These are phyloP conservation scores for Patella pellucida DNA, from an alignment of 2,888 invertebrate species.

Conservation along the genomic window DNA sequence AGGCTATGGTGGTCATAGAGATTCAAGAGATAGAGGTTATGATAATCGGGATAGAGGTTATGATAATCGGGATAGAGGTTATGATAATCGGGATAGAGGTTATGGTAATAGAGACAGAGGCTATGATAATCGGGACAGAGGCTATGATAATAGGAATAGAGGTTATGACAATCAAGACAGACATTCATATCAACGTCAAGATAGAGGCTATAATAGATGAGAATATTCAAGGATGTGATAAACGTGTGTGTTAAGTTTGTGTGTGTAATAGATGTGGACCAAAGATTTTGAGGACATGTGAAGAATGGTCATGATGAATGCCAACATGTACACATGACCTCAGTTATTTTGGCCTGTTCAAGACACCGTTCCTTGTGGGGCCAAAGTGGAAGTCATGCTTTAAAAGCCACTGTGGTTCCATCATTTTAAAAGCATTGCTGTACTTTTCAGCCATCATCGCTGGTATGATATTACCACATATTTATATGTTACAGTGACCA, in stretches of 20 bases:
- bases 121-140: conserved; percentile 17
- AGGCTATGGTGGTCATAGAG: conserved; percentile 18
- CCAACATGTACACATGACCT: too few relatives aligned
- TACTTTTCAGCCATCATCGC: too few relatives aligned
- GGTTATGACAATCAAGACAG: conserved; percentile 22
- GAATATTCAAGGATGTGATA: conserved; percentile 14
- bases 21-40: conserved; percentile 9
- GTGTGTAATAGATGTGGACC: too few relatives aligned
- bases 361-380: too few relatives aligned
- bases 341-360: too few relatives aligned
- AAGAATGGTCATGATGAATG: too few relatives aligned
- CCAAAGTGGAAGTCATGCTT: too few relatives aligned
- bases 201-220: conserved; percentile 18
- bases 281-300: too few relatives aligned
- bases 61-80: conserved; percentile 19
- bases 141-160: conserved; percentile 26
- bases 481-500: too few relatives aligned
- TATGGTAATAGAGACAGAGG: conserved; percentile 23
- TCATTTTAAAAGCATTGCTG: too few relatives aligned
- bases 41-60: conserved; percentile 20
- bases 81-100: conserved; percentile 25
- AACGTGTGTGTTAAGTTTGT: neutral
- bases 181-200: conserved; percentile 19
- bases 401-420: too few relatives aligned
- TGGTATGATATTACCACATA: too few relatives aligned